These are phyloP conservation scores for Sitta europaea DNA, from an alignment of 2,113 vertebrate genomes.

Conservation along the genomic window DNA sequence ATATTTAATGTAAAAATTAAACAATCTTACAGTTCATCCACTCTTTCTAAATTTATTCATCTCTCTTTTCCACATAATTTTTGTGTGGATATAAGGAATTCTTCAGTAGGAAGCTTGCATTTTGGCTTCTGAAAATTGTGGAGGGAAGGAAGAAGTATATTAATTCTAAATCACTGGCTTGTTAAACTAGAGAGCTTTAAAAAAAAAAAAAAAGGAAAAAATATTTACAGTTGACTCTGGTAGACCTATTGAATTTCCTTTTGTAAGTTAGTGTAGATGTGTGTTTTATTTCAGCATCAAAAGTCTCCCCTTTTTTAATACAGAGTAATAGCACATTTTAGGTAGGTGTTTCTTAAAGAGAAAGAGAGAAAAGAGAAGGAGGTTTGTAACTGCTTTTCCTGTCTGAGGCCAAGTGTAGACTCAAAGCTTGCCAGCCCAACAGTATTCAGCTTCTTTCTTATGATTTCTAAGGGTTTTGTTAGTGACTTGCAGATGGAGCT, in stretches of 20 bases:
- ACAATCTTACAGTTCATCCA: neutral
- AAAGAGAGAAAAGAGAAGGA: neutral
- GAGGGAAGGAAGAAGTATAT: slow-evolving; percentile 30
- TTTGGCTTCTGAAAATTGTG: neutral
- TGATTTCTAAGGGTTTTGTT: slow-evolving; percentile 59
- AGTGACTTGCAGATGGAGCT: slow-evolving; percentile 69
- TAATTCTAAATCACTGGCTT: neutral
- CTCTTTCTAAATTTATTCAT: slow-evolving; percentile 27
- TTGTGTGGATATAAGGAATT: neutral
- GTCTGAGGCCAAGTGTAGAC: slow-evolving; percentile 44
- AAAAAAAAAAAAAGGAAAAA: neutral
- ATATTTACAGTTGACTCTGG: slow-evolving; percentile 10
- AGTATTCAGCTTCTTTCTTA: slow-evolving; percentile 43
- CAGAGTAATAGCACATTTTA: slow-evolving; percentile 41
- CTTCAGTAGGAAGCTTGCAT: neutral
- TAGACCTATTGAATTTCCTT: slow-evolving; percentile 49
- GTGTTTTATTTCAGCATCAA: slow-evolving; percentile 44
- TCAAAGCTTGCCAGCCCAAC: slow-evolving; percentile 24
- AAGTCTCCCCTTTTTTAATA: neutral
- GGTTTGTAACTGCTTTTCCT: slow-evolving; percentile 54
- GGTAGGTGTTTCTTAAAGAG: slow-evolving; percentile 53
- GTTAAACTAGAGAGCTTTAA: neutral
- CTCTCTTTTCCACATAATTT: neutral
- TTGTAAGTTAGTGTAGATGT: slow-evolving; percentile 49
- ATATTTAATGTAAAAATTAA: neutral